Evolutionary conservation across 2,888 invertebrate genomes (phyloP).

Genomic region (Artemia sinica): DNA sequence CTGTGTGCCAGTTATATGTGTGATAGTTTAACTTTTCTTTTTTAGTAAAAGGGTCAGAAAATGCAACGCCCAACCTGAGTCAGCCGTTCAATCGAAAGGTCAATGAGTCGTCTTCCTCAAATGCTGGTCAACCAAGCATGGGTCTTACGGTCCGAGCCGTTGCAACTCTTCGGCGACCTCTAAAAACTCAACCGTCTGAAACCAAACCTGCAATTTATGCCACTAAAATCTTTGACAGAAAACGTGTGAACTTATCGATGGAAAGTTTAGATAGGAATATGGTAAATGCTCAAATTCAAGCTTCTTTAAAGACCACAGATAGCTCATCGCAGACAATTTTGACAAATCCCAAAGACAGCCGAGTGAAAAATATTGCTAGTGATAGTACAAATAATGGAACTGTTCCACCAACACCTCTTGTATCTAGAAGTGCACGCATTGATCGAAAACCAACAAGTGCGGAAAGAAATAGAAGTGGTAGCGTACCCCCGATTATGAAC

Average conservation of each 20-base stretch:
- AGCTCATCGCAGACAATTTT: background rate
- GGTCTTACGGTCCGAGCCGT: constrained; percentile 20
- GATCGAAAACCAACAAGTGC: constrained; percentile 1
- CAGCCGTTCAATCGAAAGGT: constrained; percentile 22
- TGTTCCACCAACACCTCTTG: background rate
- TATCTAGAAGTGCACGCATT: background rate
- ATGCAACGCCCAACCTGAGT: constrained; percentile 23
- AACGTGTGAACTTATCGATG: constrained; percentile 7
- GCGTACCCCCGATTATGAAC: background rate
- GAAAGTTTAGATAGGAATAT: constrained; percentile 5
- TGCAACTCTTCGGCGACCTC: constrained; percentile 22
- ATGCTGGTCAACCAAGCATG: background rate
- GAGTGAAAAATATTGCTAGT: background rate
- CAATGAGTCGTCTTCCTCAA: constrained; percentile 12
- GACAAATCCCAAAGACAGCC: background rate
- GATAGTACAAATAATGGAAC: background rate
- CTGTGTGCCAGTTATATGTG: too few relatives aligned
- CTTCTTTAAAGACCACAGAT: background rate
- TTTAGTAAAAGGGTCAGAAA: too few relatives aligned
- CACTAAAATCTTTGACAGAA: background rate
- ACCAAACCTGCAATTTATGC: background rate
- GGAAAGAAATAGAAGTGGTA: background rate
- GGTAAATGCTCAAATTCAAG: constrained; percentile 9
- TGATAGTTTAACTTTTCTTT: too few relatives aligned
- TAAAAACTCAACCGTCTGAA: background rate